Percentiles rank a stretch among this genome's conserved stretches.
Evolutionary conservation across 2,113 vertebrate species (phyloP).

Genomic region (Odontophorus gujanensis): DNA sequence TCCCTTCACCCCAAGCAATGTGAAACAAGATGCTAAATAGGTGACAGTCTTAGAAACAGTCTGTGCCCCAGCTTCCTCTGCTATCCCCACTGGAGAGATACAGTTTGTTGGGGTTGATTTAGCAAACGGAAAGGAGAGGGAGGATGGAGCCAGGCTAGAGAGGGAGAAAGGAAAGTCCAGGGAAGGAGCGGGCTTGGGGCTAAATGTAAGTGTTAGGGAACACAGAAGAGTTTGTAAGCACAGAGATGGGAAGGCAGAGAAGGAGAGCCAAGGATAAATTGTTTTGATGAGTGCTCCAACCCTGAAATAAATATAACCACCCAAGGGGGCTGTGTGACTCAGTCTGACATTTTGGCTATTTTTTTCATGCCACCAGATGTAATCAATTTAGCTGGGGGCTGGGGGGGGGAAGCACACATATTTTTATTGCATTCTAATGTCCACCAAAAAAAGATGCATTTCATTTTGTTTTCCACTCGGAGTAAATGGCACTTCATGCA

Average conservation of each 20-base stretch:
- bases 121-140: not conserved
- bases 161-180: not conserved
- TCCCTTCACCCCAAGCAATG: not conserved
- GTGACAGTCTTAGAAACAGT: not conserved
- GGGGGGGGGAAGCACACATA: not conserved
- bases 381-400: conserved; percentile 55
- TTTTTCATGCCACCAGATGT: conserved; percentile 68
- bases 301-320: conserved; percentile 72
- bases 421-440: conserved; percentile 59
- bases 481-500: not conserved
- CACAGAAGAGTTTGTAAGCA: conserved; percentile 8
- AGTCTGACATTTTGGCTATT: conserved; percentile 67
- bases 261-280: conserved; percentile 66
- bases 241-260: conserved; percentile 43
- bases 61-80: not conserved
- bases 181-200: not conserved
- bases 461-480: not conserved
- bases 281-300: conserved; percentile 65
- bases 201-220: conserved; percentile 13
- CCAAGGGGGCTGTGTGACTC: conserved; percentile 71
- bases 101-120: not conserved
- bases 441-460: not conserved
- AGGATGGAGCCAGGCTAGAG: not conserved
- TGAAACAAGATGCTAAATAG: not conserved
- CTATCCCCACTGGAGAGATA: not conserved